Evolutionary conservation across 2,888 invertebrate genomes (phyloP).

Genomic region (Auanema freiburgensis): DNA sequence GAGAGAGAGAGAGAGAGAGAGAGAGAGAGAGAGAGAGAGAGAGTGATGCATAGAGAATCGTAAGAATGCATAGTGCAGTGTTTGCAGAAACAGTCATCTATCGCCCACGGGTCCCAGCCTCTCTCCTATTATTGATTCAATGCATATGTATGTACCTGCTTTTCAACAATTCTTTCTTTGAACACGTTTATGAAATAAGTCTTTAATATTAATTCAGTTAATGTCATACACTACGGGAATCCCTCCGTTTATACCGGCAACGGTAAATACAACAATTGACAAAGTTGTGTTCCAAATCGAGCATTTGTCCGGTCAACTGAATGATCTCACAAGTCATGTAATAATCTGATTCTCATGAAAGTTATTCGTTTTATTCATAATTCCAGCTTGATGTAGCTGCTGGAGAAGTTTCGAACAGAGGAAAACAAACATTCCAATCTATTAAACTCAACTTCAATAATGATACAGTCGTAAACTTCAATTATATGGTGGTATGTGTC

Average conservation of each 20-base stretch:
- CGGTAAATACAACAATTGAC: slow-evolving; percentile 46
- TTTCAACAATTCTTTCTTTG: slow-evolving; percentile 3
- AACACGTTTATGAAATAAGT: background rate
- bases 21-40: background rate
- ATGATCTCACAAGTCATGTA: slow-evolving; percentile 16
- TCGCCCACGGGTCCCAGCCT: slow-evolving; percentile 13
- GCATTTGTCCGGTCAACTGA: slow-evolving; percentile 16
- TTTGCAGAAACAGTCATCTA: slow-evolving; percentile 24
- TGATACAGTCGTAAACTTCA: slow-evolving; percentile 33
- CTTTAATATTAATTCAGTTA: background rate
- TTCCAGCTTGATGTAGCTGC: slow-evolving; percentile 35
- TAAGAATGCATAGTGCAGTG: slow-evolving; percentile 8
- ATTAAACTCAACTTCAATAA: slow-evolving; percentile 31
- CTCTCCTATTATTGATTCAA: slow-evolving; percentile 13
- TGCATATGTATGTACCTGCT: slow-evolving; percentile 8
- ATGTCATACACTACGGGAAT: background rate
- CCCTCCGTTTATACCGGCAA: background rate
- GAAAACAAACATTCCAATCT: slow-evolving; percentile 26
- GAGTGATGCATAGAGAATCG: background rate
- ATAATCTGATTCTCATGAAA: background rate
- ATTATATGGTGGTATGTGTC: slow-evolving; percentile 26
- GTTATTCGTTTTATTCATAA: too few relatives aligned
- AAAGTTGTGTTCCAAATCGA: slow-evolving; percentile 43
- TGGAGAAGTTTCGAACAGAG: slow-evolving; percentile 31
- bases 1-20: too few relatives aligned